Evolutionary conservation across 2,797 vertebrate genomes (phyloP).

Genomic region (Malacoraja senta): DNA sequence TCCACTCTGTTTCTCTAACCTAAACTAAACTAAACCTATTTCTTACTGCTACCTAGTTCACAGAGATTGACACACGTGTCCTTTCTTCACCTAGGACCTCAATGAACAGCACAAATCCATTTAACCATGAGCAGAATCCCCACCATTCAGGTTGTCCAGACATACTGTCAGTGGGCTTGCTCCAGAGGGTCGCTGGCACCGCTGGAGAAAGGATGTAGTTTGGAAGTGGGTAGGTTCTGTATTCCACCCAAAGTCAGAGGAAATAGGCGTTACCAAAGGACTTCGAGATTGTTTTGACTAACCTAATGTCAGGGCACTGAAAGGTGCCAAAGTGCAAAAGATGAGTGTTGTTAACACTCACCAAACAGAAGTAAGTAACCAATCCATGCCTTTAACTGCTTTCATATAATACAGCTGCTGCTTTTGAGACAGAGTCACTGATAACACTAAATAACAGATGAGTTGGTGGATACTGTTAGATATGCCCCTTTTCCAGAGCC

Average conservation of each 20-base stretch:
- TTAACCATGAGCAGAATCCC: background rate
- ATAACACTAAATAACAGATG: background rate
- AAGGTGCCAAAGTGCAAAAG: background rate
- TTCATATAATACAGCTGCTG: background rate
- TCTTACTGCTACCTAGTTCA: background rate
- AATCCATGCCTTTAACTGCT: background rate
- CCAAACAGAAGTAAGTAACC: background rate
- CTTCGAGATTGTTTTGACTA: background rate
- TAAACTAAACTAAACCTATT: background rate
- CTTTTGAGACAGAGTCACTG: background rate
- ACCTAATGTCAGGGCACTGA: background rate
- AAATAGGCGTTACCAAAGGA: background rate
- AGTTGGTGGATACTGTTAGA: background rate
- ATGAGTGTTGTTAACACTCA: background rate
- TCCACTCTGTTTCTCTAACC: too few species aligned
- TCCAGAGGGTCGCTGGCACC: background rate
- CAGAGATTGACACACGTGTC: background rate
- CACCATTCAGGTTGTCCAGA: background rate
- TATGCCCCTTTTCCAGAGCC: background rate
- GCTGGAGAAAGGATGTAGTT: background rate
- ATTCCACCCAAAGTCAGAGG: background rate
- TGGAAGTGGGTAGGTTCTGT: background rate
- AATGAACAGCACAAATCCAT: background rate
- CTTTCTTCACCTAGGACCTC: background rate
- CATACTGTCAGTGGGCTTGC: background rate